A percentile compares a stretch with the other conserved stretches of the same genome.
Evolutionary conservation across 2,797 vertebrate species (phyloP).

Genomic region (Anabas testudineus): DNA sequence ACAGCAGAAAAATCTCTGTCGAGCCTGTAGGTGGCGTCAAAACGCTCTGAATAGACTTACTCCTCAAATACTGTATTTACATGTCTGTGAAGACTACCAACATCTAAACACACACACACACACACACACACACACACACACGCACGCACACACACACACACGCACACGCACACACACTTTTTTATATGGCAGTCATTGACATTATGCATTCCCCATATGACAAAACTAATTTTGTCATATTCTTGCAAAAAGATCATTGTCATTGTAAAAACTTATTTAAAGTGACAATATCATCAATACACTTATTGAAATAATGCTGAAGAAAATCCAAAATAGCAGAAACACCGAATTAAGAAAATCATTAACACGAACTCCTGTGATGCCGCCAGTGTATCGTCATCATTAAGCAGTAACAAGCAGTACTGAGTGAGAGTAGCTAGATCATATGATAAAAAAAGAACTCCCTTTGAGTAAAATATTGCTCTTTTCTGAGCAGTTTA

Average conservation of each 20-base stretch:
- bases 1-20: too few species aligned
- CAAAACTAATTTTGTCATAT: background rate
- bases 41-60: conserved; percentile 1
- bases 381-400: conserved; percentile 34
- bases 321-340: conserved; percentile 10
- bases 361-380: conserved; percentile 12
- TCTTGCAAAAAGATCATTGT: background rate
- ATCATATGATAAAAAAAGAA: conserved; percentile 12
- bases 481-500: background rate
- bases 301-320: conserved; percentile 22
- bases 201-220: too few species aligned
- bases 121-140: background rate
- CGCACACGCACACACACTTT: too few species aligned
- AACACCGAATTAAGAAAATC: conserved; percentile 16
- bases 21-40: conserved; percentile 50
- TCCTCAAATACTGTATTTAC: background rate
- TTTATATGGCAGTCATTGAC: too few species aligned
- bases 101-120: background rate
- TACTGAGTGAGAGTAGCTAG: conserved; percentile 5
- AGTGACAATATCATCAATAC: background rate
- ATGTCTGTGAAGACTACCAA: background rate
- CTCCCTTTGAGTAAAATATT: background rate
- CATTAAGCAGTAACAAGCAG: conserved; percentile 21
- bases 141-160: too few species aligned
- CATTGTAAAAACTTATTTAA: background rate